phyloP scores from a whole-genome alignment of 1,140 invertebrate genomes.

The Lordiphosa collinella region DNA sequence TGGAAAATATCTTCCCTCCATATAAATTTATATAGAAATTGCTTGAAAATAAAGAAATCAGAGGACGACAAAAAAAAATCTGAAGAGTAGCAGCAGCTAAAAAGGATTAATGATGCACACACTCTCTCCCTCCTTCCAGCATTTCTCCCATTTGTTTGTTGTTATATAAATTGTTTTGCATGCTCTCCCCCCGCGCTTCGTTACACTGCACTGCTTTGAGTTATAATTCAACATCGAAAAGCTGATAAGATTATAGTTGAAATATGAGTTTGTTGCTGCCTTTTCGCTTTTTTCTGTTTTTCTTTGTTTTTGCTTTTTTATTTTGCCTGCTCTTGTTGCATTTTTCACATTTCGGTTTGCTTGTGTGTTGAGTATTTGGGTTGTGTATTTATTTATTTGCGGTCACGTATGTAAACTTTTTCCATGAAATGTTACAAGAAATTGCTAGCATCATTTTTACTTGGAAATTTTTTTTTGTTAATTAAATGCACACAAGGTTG shows the following conservation, averaged over 20 bases:
- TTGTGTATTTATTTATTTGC: constrained; percentile 11
- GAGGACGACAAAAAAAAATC: constrained; percentile 26
- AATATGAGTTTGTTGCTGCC: constrained; percentile 48
- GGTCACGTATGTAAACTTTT: constrained; percentile 30
- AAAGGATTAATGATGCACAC: constrained; percentile 44
- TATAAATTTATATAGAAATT: constrained; percentile 4
- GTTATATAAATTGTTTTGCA: constrained; percentile 41
- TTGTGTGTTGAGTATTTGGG: not conserved
- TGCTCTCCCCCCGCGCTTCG: constrained; percentile 6
- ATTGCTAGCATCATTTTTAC: not conserved
- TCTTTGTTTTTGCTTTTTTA: constrained; percentile 8
- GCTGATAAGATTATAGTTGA: constrained; percentile 69
- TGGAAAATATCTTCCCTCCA: constrained; percentile 44
- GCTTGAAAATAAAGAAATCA: constrained; percentile 1
- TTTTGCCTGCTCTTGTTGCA: constrained; percentile 15
- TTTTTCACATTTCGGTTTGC: not conserved
- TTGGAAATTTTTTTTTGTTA: too few species aligned
- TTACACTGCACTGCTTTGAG: constrained; percentile 11
- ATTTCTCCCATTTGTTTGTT: constrained; percentile 10
- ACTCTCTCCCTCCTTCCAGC: not conserved
- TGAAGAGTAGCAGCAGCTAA: constrained; percentile 26
- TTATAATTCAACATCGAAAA: constrained; percentile 65
- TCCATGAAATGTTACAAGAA: constrained; percentile 24
- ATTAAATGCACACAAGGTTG: too few species aligned
- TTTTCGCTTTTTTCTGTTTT: constrained; percentile 2